Evolutionary conservation across 2,113 vertebrate genomes (phyloP), one percentile per base, ranked within the genome.

Genomic region (Raja brachyura): DNA sequence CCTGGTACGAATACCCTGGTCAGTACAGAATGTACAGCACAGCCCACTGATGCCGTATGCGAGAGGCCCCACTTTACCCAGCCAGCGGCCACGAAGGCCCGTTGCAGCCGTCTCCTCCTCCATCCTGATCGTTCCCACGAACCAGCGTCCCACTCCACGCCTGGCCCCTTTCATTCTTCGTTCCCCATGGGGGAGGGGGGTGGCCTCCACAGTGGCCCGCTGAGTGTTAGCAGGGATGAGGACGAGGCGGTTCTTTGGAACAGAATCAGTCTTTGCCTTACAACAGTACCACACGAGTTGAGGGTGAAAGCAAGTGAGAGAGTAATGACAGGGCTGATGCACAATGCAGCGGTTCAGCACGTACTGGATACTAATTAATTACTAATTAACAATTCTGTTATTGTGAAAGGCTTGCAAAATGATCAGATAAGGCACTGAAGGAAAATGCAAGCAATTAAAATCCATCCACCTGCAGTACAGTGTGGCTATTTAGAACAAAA

Each of bases 401-500:
- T 86, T 16, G 78, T 86, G 56, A 86, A 86, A 61, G 83, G 9
- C 25, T 59, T 88, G 83, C 31, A 61, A 63, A 63, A 88, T 31
- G 59, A 88, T 88, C 83, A 63, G 83, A 66, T 88, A 86, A 63
- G 28, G 31, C 5, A 20, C 81, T 8, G 83, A 63, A 63, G 83
- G 39, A 88, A 88, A 88, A 63, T 88, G 59, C 59, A 88, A 88
- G 83, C 83, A 88, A 88, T 88, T 88, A 88, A 88, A 88, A 88
- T 18, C 59, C 59, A 88, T n/a, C 63, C 59, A 63, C 11, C n/a
- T 28, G n/a, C 59, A 31, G 28, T 28, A n/a, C 59, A 31, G 28
- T 83, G 54, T 63, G 59, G 63, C 59, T 31, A 66, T 88, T 31
- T 88, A 88, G 13, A 63, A 8, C 25, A 88, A 13, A 13, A 88